These are phyloP conservation scores for Brachionus rotundiformis DNA, from an alignment of 1,140 invertebrate genomes.

Conservation along the genomic window DNA sequence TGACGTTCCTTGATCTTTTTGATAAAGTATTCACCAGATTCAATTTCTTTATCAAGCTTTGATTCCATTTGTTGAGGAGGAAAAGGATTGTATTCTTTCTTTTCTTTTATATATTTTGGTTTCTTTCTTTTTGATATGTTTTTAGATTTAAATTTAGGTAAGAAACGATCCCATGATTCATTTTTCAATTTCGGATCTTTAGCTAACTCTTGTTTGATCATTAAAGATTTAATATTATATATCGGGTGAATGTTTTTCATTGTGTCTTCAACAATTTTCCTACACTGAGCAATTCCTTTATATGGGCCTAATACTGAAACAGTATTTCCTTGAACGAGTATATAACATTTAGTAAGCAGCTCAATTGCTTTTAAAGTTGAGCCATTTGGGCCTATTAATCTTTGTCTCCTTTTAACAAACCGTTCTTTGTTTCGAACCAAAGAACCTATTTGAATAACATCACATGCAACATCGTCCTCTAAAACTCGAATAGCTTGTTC, in stretches of 20 bases:
- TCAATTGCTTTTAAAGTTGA: conserved; percentile 96
- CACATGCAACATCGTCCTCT: conserved; percentile 85
- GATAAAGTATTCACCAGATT: conserved; percentile 93
- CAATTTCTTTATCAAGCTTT: conserved; percentile 88
- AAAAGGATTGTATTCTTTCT: conserved; percentile 86
- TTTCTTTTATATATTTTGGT: conserved; percentile 66
- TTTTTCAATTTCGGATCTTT: conserved; percentile 85
- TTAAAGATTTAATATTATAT: conserved; percentile 92
- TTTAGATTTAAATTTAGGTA: conserved; percentile 92
- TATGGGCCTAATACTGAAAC: conserved; percentile 92
- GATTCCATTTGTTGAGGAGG: conserved; percentile 87
- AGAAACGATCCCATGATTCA: conserved; percentile 94
- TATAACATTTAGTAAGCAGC: conserved; percentile 93
- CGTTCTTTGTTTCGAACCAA: conserved; percentile 87
- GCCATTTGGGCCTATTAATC: conserved; percentile 92
- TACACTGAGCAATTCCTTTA: conserved; percentile 83
- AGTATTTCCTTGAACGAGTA: conserved; percentile 95
- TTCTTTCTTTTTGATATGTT: conserved; percentile 82
- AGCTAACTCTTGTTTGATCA: conserved; percentile 92
- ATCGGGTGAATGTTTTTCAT: conserved; percentile 99
- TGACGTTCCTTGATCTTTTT: conserved; percentile 72
- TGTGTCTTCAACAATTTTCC: conserved; percentile 89
- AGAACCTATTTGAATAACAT: conserved; percentile 94
- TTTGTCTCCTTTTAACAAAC: conserved; percentile 90
- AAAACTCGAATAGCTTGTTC: conserved; percentile 75